Percentiles rank a stretch among this genome's conserved stretches.
These are phyloP conservation scores for Spilogale gracilis DNA, from an alignment of 2,113 vertebrate species.

Conservation along the genomic window DNA sequence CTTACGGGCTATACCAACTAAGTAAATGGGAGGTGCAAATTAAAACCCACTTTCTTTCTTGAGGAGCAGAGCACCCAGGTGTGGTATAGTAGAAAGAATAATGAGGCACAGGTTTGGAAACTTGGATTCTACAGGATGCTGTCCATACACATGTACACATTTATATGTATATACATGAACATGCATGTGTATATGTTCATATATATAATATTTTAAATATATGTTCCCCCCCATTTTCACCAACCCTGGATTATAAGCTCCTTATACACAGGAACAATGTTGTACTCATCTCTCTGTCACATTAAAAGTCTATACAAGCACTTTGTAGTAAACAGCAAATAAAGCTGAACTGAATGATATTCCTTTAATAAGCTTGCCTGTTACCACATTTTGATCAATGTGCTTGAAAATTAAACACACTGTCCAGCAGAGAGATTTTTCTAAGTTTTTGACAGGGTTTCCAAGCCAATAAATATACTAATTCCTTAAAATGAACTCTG, in stretches of 20 bases:
- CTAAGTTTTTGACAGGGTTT: neutral
- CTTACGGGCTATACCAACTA: neutral
- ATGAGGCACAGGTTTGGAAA: neutral
- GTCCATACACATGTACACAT: too few species aligned
- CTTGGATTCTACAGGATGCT: neutral
- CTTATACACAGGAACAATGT: neutral
- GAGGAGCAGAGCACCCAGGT: neutral
- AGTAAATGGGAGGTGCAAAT: neutral
- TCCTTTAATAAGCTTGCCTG: neutral
- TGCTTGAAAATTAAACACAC: neutral
- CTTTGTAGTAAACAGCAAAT: neutral
- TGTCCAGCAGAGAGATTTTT: neutral
- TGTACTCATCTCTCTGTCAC: neutral
- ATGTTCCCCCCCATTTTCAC: neutral
- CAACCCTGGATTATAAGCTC: conserved; percentile 4
- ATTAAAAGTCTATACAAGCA: neutral
- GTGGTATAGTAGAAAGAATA: neutral
- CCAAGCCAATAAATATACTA: neutral
- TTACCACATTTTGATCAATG: neutral
- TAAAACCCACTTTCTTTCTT: neutral
- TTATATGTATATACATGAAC: neutral
- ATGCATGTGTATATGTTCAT: neutral
- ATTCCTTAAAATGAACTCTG: conserved; percentile 17
- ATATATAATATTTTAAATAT: neutral
- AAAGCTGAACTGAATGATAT: conserved; percentile 47